Percentiles rank a stretch among this genome's conserved stretches.
Conservation (phyloP, 2,113 vertebrate genomes). For the Lepidothrix coronata region DNA sequence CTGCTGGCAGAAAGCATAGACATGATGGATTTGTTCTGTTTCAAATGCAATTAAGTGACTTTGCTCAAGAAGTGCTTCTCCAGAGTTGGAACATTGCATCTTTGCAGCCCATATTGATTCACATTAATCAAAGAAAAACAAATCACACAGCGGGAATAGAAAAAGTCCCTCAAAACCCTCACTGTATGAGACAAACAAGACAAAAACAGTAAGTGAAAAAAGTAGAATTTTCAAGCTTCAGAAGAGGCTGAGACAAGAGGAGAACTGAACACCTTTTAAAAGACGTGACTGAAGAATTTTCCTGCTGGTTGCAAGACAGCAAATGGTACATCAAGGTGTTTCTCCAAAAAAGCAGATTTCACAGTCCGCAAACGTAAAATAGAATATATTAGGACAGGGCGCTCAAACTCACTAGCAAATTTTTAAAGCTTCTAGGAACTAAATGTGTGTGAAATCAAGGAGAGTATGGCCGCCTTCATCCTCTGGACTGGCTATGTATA, state of each 20-base stretch:
- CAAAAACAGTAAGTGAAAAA: conserved; percentile 9
- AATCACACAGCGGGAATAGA: neutral
- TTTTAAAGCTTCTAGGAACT: neutral
- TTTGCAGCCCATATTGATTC: neutral
- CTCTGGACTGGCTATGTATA: neutral
- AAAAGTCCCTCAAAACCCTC: neutral
- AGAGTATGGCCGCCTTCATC: neutral
- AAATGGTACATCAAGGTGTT: neutral
- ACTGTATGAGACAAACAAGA: neutral
- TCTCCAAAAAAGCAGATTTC: neutral
- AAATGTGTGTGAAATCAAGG: neutral
- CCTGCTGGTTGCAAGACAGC: neutral
- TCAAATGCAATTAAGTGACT: conserved; percentile 57
- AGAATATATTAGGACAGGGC: neutral
- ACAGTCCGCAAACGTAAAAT: neutral
- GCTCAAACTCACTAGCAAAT: neutral
- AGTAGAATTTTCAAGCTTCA: neutral
- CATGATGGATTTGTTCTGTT: conserved; percentile 56
- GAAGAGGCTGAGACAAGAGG: neutral
- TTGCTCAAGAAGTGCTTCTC: conserved; percentile 32
- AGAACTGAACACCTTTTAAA: conserved; percentile 10
- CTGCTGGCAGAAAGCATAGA: conserved; percentile 35
- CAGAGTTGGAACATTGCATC: neutral
- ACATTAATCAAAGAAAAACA: conserved; percentile 50
- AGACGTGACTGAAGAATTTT: neutral